Percentiles rank a stretch among this genome's conserved stretches.
These are phyloP conservation scores for Caenorhabditis drosophilae DNA, from an alignment of 2,888 invertebrate genomes.

Conservation along the genomic window DNA sequence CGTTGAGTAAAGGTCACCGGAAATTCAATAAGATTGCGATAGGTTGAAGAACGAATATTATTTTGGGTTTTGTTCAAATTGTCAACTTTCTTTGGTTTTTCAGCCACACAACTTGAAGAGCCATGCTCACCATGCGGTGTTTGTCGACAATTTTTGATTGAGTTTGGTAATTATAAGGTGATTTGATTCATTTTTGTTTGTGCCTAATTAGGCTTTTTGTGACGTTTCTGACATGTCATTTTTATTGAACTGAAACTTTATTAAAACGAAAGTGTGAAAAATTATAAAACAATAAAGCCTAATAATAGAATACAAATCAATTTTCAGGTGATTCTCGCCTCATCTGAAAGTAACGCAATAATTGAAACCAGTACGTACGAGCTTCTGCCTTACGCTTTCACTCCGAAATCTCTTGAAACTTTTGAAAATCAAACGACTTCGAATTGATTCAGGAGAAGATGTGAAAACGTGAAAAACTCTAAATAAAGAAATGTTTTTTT, in stretches of 20 bases:
- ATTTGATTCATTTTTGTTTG: conserved; percentile 2
- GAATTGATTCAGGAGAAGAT: too few species aligned
- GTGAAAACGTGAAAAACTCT: too few species aligned
- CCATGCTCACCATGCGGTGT: conserved; percentile 66
- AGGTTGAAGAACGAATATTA: conserved; percentile 1
- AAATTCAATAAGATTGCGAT: conserved; percentile 49
- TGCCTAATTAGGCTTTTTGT: too few species aligned
- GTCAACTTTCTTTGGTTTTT: too few species aligned
- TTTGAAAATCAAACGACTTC: conserved; percentile 21
- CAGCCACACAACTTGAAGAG: conserved; percentile 45
- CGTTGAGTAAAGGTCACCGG: conserved; percentile 46
- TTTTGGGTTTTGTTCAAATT: background rate
- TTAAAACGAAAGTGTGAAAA: too few species aligned
- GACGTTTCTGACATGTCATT: too few species aligned
- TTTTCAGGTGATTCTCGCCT: conserved; percentile 52
- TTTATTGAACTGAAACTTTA: too few species aligned
- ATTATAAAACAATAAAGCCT: too few species aligned
- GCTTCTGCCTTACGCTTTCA: conserved; percentile 59
- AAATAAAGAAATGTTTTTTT: too few species aligned
- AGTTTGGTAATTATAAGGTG: conserved; percentile 63
- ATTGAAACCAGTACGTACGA: conserved; percentile 40
- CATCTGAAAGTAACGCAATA: conserved; percentile 39
- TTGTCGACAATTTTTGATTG: conserved; percentile 64
- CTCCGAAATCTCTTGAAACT: conserved; percentile 50
- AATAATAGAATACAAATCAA: too few species aligned